Conservation (phyloP, 2,113 vertebrate species). For the Kryptolebias marmoratus region DNA sequence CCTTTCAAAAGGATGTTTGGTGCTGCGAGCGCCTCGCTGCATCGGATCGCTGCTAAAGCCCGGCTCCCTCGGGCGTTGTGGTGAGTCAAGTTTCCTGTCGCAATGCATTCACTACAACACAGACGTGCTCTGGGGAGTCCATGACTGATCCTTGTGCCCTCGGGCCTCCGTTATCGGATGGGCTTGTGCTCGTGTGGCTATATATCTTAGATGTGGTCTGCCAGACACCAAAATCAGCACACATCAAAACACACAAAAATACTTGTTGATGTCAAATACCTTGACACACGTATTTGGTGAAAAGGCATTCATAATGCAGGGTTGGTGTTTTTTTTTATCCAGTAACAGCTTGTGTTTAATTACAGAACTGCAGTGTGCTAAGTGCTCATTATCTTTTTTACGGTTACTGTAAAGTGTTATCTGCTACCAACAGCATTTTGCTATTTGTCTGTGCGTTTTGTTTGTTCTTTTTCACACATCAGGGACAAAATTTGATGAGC, state of each 20-base stretch:
- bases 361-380: slow-evolving; percentile 9
- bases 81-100: slow-evolving; percentile 78
- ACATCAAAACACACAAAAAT: not conserved
- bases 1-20: slow-evolving; percentile 57
- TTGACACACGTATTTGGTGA: slow-evolving; percentile 23
- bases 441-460: not conserved
- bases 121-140: slow-evolving; percentile 63
- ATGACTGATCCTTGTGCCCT: slow-evolving; percentile 61
- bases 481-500: not conserved
- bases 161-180: not conserved
- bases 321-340: slow-evolving; percentile 14
- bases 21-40: slow-evolving; percentile 53
- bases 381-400: not conserved
- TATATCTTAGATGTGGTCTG: slow-evolving; percentile 28
- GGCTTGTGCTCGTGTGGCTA: slow-evolving; percentile 1
- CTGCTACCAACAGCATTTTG: not conserved
- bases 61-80: slow-evolving; percentile 54
- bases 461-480: not conserved
- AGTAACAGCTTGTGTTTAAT: slow-evolving; percentile 14
- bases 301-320: slow-evolving; percentile 16
- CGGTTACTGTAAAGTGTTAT: slow-evolving; percentile 3
- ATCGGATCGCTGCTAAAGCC: slow-evolving; percentile 46
- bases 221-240: slow-evolving; percentile 12
- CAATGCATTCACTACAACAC: slow-evolving; percentile 67
- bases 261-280: slow-evolving; percentile 27